phyloP scores from a whole-genome alignment of 2,113 vertebrate genomes.

The Bagarius yarrelli region DNA sequence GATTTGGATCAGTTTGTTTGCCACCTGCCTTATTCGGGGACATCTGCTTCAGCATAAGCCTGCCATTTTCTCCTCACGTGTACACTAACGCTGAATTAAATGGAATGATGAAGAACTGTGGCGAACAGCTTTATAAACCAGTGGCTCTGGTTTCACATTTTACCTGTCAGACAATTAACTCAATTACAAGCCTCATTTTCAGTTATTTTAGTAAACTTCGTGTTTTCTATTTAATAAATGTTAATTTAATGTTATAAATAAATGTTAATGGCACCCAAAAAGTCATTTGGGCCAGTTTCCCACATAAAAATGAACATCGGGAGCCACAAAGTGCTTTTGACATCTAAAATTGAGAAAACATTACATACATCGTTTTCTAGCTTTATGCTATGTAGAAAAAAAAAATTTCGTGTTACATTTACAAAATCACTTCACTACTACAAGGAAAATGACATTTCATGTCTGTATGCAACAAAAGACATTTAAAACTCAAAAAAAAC shows the following conservation, averaged over 20 bases:
- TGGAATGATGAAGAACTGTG: slow-evolving; percentile 31
- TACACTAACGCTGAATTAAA: slow-evolving; percentile 32
- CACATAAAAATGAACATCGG: too few relatives aligned
- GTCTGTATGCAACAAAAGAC: too few relatives aligned
- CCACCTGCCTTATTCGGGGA: slow-evolving; percentile 36
- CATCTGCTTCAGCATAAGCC: slow-evolving; percentile 47
- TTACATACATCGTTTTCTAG: too few relatives aligned
- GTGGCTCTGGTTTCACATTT: background rate
- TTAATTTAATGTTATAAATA: background rate
- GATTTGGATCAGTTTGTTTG: slow-evolving; percentile 13
- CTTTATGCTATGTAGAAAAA: too few relatives aligned
- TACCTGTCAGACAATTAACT: background rate
- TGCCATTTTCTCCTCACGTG: slow-evolving; percentile 39
- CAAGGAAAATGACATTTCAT: too few relatives aligned
- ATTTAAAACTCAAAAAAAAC: too few relatives aligned
- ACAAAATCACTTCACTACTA: too few relatives aligned
- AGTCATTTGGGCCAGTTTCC: too few relatives aligned
- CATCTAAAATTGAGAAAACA: too few relatives aligned
- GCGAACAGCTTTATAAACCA: slow-evolving; percentile 26
- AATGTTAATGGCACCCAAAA: too few relatives aligned
- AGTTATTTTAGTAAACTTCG: background rate
- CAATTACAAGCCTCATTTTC: background rate
- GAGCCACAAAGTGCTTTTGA: too few relatives aligned
- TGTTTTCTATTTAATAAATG: slow-evolving; percentile 14
- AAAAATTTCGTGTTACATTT: too few relatives aligned